A percentile compares a stretch with the other conserved stretches of the same genome.
phyloP scores from a whole-genome alignment of 1,140 invertebrate genomes.

The Eriocheir sinensis region DNA sequence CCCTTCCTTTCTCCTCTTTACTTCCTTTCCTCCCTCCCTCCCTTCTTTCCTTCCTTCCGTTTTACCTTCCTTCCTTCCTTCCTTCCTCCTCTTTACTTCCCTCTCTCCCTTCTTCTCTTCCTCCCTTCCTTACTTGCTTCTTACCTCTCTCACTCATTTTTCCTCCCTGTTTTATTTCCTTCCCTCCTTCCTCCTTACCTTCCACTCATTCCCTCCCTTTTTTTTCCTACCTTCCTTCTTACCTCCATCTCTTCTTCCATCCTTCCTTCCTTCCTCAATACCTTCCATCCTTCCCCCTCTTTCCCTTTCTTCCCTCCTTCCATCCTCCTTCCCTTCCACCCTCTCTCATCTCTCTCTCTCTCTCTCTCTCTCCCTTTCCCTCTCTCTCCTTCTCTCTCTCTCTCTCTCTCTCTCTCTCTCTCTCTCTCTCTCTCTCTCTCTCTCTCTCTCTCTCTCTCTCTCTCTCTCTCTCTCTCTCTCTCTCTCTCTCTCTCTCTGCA shows the following conservation, averaged over 20 bases:
- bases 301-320: no score
- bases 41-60: background rate
- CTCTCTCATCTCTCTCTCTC: background rate
- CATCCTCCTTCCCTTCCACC: no score
- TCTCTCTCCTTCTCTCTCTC: background rate
- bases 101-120: background rate
- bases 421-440: slow-evolving; percentile 4
- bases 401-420: background rate
- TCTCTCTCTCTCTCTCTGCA: no score
- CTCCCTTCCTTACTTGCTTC: background rate
- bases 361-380: background rate
- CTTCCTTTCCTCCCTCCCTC: background rate
- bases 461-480: background rate
- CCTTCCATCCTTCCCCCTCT: no score
- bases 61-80: background rate
- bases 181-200: background rate
- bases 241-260: no score
- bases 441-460: background rate
- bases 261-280: no score
- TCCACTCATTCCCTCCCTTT: background rate
- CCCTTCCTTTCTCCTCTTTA: background rate
- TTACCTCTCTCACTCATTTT: background rate
- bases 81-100: background rate
- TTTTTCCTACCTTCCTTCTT: background rate
- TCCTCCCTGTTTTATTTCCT: background rate